Base-by-base conservation (phyloP, 1,140 invertebrate species). In the Bacillus rossius region DNA sequence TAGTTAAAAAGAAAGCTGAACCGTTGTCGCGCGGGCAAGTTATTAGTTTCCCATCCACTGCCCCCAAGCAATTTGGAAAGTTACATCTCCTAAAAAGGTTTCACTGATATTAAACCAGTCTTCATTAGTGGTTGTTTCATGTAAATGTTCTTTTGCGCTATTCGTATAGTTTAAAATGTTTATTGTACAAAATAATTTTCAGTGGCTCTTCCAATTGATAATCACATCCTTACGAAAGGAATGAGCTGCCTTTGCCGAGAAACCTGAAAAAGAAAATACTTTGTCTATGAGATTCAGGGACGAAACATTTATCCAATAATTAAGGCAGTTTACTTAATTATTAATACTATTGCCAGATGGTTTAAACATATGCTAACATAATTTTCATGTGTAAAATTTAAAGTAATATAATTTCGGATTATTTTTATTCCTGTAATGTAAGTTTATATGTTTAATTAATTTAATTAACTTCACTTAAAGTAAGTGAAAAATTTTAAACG, bases 1-100 rank as follows among this genome's bases (percentile, higher is more conserved):
- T 73, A 69, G 50, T 73, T 74, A 22, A 62, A 67, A 61, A 70
- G 63, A 55, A 74, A 8, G 52, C 47, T 7, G 61, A 51, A 20
- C 72, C 68, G 38, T 62, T 57, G 19, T 57, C 59, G 17, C 34
- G 10, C 8, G 68, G 68, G 1, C 34, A 45, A 20, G 58, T 19
- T 16, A 73, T 43, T 45, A 75, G 69, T 26, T 72, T 75, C 5
- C 19, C 10, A 25, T 48, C 10, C 3, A 17, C 25, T 2, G 42
- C 3, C 3, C 42, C 42, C 10, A 5, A 68, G 64, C 55, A 71
- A 51, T 66, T 55, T 2, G 65, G 71, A 55, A 73, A 72, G 54
- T 67, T 59, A 59, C 56, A 57, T 43, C 26, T 49, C 10, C 7
- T 5, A n/a, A 25, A 52, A 52, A 52, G 2, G 25, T 29, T 38